Evolutionary conservation across 1,140 invertebrate species (phyloP).

Genomic region (Nautilus pompilius): DNA sequence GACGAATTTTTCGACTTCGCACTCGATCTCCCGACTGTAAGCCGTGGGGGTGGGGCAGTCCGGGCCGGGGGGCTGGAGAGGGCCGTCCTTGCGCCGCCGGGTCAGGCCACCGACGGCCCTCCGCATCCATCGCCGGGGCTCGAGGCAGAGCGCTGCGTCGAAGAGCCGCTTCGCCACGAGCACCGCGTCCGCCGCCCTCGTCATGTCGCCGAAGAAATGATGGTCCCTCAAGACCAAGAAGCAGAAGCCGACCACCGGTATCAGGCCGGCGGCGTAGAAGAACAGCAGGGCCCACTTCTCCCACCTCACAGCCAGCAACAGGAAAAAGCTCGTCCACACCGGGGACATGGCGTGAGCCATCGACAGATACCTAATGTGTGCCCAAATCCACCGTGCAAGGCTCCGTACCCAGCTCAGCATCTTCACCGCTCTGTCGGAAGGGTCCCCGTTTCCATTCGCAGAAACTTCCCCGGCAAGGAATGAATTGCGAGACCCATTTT

Average conservation of each 20-base stretch:
- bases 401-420: too few relatives aligned
- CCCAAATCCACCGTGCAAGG: too few relatives aligned
- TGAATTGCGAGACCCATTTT: too few relatives aligned
- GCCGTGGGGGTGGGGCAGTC: not conserved
- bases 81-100: not conserved
- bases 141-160: not conserved
- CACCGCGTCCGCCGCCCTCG: not conserved
- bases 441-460: too few relatives aligned
- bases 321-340: not conserved
- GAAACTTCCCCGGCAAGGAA: too few relatives aligned
- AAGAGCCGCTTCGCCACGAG: not conserved
- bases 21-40: slow-evolving; percentile 6
- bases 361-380: too few relatives aligned
- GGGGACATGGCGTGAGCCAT: too few relatives aligned
- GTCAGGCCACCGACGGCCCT: slow-evolving; percentile 1
- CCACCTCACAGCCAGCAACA: not conserved
- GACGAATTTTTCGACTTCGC: slow-evolving; percentile 23
- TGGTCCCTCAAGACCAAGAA: not conserved
- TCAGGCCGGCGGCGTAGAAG: not conserved
- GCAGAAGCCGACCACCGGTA: not conserved
- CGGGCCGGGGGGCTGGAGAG: not conserved
- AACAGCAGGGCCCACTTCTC: not conserved
- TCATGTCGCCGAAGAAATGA: not conserved
- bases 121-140: not conserved
- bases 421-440: too few relatives aligned